Base-by-base conservation (phyloP, 2,888 invertebrate species). In the Ypsolopha scabrella region DNA sequence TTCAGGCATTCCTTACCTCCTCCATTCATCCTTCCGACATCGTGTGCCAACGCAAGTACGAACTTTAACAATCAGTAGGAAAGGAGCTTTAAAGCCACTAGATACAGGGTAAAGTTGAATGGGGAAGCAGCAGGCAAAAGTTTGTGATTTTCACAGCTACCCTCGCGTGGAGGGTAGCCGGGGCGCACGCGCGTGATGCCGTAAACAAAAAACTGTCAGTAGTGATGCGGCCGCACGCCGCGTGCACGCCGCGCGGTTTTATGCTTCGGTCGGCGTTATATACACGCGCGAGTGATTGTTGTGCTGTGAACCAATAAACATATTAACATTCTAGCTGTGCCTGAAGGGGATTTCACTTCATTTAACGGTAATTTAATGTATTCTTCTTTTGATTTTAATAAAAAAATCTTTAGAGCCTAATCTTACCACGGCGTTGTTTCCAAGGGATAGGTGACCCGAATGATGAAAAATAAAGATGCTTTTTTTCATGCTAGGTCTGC, bases 221-320 rank as follows among this genome's bases (percentile, higher is more conserved):
- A 7, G 45, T 24, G 39, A 50, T 37, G 13, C 13, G 57, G 14
- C 57, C 50, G 37, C 51, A 49, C 50, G 55, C 54, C 39, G 55
- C 54, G 51, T 51, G 54, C 41, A 55, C 54, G 46, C 57, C 57
- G n/a, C 47, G 50, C 41, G 37, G 50, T 48, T 36, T 44, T 48
- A 33, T 51, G 49, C 48, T 51, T 48, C 48, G 50, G 46, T 37
- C 48, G n/a, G 8, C 43, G 24, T 24, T 24, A 3, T 24, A 4
- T 24, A 24, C 24, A 24, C 24, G 24, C 24, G 24, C 24, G 24
- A 24, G 24, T 24, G 24, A 24, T 24, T 24, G 24, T 24, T 24
- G 24, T 24, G 24, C 4, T 24, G 24, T 24, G 24, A 4, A 24
- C 24, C 24, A 24, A 24, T 24, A 24, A 24, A 24, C 24, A 24